Base-by-base conservation (phyloP, 2,113 vertebrate genomes). In the Oostethus manadensis region DNA sequence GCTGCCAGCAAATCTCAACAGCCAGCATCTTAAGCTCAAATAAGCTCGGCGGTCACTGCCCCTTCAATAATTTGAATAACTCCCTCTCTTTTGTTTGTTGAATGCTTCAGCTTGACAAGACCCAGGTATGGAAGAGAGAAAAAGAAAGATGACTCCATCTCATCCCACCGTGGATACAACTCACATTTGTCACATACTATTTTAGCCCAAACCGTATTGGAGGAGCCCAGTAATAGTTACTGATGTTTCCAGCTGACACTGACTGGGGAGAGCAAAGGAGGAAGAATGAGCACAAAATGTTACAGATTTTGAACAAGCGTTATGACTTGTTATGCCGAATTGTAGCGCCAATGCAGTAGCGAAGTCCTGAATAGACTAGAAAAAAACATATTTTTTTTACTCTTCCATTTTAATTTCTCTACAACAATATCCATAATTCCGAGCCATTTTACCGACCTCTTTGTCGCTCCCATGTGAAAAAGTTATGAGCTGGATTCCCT, bases 351-450 rank as follows among this genome's bases (percentile, higher is more conserved):
- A 76, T 81, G 60, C 71, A 76, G 38, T 11, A 73, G 66, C 56
- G 64, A 62, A 47, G n/a, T n/a, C n/a, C n/a, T n/a, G n/a, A n/a
- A n/a, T n/a, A 83, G 75, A 79, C 3, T 58, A 58, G 57, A 57
- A n/a, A n/a, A n/a, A n/a, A n/a, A n/a, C n/a, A n/a, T n/a, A n/a
- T n/a, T n/a, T 58, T 60, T 49, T 58, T 59, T 58, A 18, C 45
- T 40, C 33, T 40, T 14, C 51, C 62, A 62, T 77, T 68, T 73
- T 86, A 70, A 85, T 78, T 81, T 80, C 64, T 60, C 58, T 81
- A 76, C 74, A 74, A 65, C 72, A 76, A 65, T 80, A 73, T 75
- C 62, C 68, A 82, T 82, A 85, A 83, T 81, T 86, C 71, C 67
- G 53, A 77, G 60, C 17, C 48, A 66, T 74, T 74, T 76, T 51